These are phyloP conservation scores for Myxocyprinus asiaticus DNA, from an alignment of 2,113 vertebrate genomes.

Conservation along the genomic window DNA sequence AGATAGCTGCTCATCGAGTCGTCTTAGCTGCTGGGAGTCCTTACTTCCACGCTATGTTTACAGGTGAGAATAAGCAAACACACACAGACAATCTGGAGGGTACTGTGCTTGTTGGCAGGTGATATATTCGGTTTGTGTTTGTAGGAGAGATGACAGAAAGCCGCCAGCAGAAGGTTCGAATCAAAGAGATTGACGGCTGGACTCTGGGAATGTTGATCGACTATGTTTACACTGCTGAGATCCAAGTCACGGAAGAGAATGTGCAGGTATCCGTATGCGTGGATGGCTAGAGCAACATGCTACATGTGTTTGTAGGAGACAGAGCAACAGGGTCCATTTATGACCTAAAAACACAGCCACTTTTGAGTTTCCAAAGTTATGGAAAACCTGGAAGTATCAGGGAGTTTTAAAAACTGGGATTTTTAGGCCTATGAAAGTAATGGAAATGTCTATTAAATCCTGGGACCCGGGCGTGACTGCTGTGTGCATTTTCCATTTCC, in stretches of 20 bases:
- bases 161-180: slow-evolving; percentile 90
- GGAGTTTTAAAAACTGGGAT: too few relatives aligned
- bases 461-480: too few relatives aligned
- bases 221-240: slow-evolving; percentile 98
- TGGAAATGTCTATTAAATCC: too few relatives aligned
- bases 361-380: too few relatives aligned
- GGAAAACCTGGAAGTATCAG: too few relatives aligned
- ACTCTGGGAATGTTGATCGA: slow-evolving; percentile 93
- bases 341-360: too few relatives aligned
- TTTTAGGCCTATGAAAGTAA: too few relatives aligned
- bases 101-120: neutral
- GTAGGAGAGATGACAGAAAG: slow-evolving; percentile 98
- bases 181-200: slow-evolving; percentile 97
- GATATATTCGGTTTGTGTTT: slow-evolving; percentile 2
- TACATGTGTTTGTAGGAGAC: neutral
- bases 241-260: slow-evolving; percentile 98
- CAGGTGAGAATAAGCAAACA: slow-evolving; percentile 77
- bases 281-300: neutral
- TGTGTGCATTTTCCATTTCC: too few relatives aligned
- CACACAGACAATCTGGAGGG: too few relatives aligned
- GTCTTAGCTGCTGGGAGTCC: slow-evolving; percentile 95
- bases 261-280: slow-evolving; percentile 81
- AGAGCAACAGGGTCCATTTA: too few relatives aligned
- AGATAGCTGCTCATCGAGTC: slow-evolving; percentile 93
- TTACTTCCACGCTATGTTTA: slow-evolving; percentile 99